Evolutionary conservation across 2,888 invertebrate genomes (phyloP), one percentile per base, ranked within the genome.

Genomic region (Mythimna pallens): DNA sequence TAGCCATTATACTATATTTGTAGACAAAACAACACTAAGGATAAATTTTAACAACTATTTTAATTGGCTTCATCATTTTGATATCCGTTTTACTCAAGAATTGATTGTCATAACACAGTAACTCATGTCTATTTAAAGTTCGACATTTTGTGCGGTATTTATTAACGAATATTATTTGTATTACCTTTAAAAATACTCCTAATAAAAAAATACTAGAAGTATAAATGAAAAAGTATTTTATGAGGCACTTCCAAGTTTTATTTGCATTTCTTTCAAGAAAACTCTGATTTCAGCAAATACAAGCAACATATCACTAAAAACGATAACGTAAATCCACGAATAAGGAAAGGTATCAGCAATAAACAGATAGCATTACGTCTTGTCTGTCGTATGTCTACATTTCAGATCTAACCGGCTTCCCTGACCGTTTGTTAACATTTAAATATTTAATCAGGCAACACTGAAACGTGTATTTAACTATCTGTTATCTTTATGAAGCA

Each of bases 321-420:
- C 64, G 55, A 72, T 78, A 71, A 78, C 25, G 7, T n/a, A 63
- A 54, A 81, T 63, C 36, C 22, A 52, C n/a, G 17, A 69, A 69
- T 40, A 62, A 43, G 30, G n/a, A 68, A 64, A 66, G 47, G 72
- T 71, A 77, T 57, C 25, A 81, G 34, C 36, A 72, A 80, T 66
- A 65, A 76, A 78, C 69, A 47, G 82, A 80, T 80, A 82, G 64
- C 25, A 47, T 1, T 47, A 10, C 14, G 22, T 70, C 58, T 63
- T 66, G 82, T 80, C 80, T 80, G 66, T 80, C 82, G 80, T 78
- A 82, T 0, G 80, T 80, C 80, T 80, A 54, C 54, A 8, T 43
- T 65, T 50, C 34, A 30, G 63, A 54, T 69, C 3, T 40, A 54
- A 66, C 52, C 68, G 73, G 69, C 73, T 82, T 66, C 69, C 79